Base-by-base conservation (phyloP, 2,888 invertebrate species). In the Leucoptera coffeella region DNA sequence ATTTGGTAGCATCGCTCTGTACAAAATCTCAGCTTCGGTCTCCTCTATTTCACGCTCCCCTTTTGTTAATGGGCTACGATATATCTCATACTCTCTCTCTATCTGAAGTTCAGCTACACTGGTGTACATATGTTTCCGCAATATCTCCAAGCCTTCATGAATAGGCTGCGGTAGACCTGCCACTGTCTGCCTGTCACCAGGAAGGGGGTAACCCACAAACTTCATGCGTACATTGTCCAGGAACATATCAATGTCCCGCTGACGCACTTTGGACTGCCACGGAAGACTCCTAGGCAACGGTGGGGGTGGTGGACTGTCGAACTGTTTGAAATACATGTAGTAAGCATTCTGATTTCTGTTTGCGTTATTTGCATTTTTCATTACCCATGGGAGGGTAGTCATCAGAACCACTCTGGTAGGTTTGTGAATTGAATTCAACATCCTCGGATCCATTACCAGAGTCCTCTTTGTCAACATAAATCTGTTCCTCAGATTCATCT, bases 111-210 rank as follows among this genome's bases (percentile, higher is more conserved):
- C 96, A 10, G 93, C 81, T 32, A 97, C 62, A 27, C 96, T 95
- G 19, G 86, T 82, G 52, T 97, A 97, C 75, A 95, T 84, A 48
- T 96, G 94, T 74, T 90, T 75, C 56, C 86, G 87, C 20, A 96
- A 67, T 29, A 92, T 91, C 43, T 85, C 84, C 15, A 97, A 85
- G 15, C 96, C 94, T 62, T 97, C 95, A 48, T 93, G 92, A 43
- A 99, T 96, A 0, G 97, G 96, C 42, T 89, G 86, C 1, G 99
- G 99, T 29, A 99, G 67, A 2, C 97, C 99, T 29, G 95, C 94
- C 35, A 95, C 73, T 27, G 94, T 94, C 32, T 82, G 82, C 29
- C 85, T 75, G 50, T 97, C 95, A 14, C 83, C 83, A 34, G 81
- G 84, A 25, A 99, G 74, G 28, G 86, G 86, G 52, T 92, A 99